Evolutionary conservation across 2,113 vertebrate genomes (phyloP).

Genomic region (Ceyx margarethae): DNA sequence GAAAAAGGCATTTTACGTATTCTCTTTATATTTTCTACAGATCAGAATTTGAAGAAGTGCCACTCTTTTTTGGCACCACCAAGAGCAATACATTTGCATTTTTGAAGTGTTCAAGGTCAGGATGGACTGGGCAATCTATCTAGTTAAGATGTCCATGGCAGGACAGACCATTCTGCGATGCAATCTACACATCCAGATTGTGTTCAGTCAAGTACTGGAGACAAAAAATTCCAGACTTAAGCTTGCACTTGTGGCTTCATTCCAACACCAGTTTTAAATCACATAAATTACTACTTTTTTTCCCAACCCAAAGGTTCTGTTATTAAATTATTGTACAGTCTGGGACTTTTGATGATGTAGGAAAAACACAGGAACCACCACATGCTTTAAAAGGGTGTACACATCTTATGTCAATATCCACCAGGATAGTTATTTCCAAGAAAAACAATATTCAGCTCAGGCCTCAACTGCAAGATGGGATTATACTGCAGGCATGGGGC

Average conservation of each 20-base stretch:
- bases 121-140: rapidly evolving
- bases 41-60: not conserved
- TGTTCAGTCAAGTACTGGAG: not conserved
- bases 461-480: not conserved
- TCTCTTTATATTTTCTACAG: not conserved
- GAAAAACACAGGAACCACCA: not conserved
- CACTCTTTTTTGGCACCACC: not conserved
- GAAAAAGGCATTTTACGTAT: not conserved
- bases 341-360: not conserved
- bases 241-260: not conserved
- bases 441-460: not conserved
- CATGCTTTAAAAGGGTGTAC: not conserved
- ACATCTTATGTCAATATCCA: not conserved
- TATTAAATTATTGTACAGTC: not conserved
- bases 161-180: not conserved
- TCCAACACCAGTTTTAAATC: not conserved
- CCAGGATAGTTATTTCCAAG: not conserved
- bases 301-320: not conserved
- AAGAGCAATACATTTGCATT: not conserved
- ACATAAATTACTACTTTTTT: too few species aligned
- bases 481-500: not conserved
- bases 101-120: not conserved
- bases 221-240: not conserved
- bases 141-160: not conserved
- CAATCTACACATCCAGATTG: not conserved